These are phyloP conservation scores for Chirona hameri DNA, from an alignment of 2,888 invertebrate genomes.

Conservation along the genomic window DNA sequence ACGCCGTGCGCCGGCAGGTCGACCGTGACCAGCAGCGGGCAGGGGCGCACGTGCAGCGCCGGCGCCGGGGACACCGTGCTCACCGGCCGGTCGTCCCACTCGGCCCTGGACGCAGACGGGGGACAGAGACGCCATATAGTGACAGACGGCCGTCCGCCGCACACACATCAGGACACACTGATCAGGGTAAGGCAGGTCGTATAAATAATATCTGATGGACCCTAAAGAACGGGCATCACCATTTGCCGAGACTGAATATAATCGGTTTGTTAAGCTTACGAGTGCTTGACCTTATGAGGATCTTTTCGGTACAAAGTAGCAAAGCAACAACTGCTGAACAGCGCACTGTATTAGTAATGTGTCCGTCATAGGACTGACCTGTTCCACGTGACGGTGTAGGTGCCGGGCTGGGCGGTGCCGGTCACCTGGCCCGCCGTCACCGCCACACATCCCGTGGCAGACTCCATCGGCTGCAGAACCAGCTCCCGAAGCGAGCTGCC, in stretches of 20 bases:
- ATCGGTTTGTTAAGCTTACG: no score
- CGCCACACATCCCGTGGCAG: neutral
- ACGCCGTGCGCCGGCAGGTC: constrained; percentile 34
- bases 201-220: no score
- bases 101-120: neutral
- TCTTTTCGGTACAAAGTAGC: no score
- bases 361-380: neutral
- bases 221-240: no score
- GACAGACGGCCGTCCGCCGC: no score
- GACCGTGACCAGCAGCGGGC: neutral
- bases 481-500: neutral
- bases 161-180: no score
- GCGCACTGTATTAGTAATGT: no score
- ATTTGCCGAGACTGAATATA: no score
- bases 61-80: neutral
- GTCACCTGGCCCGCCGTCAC: neutral
- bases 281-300: no score
- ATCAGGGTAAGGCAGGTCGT: no score
- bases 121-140: no score
- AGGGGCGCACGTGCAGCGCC: neutral
- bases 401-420: neutral
- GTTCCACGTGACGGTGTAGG: constrained; percentile 22
- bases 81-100: constrained; percentile 3
- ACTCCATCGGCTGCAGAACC: neutral
- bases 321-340: no score